phyloP scores from a whole-genome alignment of 2,888 invertebrate species.

The Nemotelus nigrinus region DNA sequence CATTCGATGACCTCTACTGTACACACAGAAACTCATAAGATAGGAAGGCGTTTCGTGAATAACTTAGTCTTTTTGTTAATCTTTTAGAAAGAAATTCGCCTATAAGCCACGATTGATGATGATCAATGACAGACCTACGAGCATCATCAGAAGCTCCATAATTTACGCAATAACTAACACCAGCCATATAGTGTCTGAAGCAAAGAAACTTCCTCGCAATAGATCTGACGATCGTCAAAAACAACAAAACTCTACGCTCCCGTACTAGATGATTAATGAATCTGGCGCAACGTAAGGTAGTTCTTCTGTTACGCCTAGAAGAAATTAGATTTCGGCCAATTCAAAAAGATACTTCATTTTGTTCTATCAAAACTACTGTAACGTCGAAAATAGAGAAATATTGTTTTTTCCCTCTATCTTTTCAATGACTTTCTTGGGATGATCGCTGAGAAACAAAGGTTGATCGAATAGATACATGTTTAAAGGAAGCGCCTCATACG shows the following conservation, averaged over 20 bases:
- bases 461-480: background rate
- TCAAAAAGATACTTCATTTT: background rate
- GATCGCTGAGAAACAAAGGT: background rate
- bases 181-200: conserved; percentile 1
- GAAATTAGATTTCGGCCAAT: conserved; percentile 43
- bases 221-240: background rate
- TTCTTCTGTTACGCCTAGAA: conserved; percentile 30
- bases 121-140: background rate
- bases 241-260: conserved; percentile 3
- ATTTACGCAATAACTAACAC: conserved; percentile 29
- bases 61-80: background rate
- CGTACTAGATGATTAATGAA: conserved; percentile 39
- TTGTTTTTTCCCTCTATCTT: conserved; percentile 3
- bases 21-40: background rate
- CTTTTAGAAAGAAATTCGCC: background rate
- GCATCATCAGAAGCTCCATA: conserved; percentile 37
- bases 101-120: conserved; percentile 27
- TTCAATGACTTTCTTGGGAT: too few species aligned
- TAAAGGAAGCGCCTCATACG: conserved; percentile 22
- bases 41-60: background rate
- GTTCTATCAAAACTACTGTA: background rate
- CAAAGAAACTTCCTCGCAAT: background rate
- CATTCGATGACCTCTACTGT: conserved; percentile 18
- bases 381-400: conserved; percentile 11
- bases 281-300: conserved; percentile 32